Conservation (phyloP, 2,797 vertebrate species). For the Protosalanx chinensis region DNA sequence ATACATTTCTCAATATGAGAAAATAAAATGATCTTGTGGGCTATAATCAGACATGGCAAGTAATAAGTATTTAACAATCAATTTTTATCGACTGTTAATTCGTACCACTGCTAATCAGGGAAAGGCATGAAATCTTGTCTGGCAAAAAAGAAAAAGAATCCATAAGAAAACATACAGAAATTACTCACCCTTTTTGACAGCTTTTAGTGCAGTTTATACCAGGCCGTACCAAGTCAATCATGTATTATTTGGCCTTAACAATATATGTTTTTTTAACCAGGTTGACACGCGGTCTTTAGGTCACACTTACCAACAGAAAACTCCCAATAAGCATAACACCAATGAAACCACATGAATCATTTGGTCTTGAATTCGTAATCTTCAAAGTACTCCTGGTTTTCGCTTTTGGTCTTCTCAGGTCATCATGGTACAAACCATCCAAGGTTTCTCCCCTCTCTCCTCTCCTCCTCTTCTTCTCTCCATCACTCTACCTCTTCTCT, state of each 20-base stretch:
- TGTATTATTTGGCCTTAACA: not conserved
- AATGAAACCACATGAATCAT: not conserved
- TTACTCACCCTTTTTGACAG: not conserved
- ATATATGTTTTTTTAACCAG: not conserved
- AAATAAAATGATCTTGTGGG: constrained; percentile 23
- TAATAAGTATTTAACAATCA: constrained; percentile 14
- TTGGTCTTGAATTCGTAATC: not conserved
- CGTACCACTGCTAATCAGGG: not conserved
- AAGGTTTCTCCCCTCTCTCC: constrained; percentile 12
- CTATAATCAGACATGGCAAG: constrained; percentile 9
- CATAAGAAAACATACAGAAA: not conserved
- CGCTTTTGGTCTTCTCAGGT: not conserved
- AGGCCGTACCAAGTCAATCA: not conserved
- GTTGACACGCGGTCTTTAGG: not conserved
- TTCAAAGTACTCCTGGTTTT: not conserved
- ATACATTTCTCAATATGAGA: constrained; percentile 63
- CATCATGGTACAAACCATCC: not conserved
- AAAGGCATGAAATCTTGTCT: not conserved
- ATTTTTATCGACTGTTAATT: not conserved
- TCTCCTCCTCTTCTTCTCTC: constrained; percentile 15
- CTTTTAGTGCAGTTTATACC: not conserved
- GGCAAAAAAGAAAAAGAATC: not conserved
- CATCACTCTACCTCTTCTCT: constrained; percentile 3
- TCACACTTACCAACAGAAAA: not conserved
- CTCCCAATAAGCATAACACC: not conserved